Evolutionary conservation across 2,797 vertebrate genomes (phyloP).

Genomic region (Nannoperca australis): DNA sequence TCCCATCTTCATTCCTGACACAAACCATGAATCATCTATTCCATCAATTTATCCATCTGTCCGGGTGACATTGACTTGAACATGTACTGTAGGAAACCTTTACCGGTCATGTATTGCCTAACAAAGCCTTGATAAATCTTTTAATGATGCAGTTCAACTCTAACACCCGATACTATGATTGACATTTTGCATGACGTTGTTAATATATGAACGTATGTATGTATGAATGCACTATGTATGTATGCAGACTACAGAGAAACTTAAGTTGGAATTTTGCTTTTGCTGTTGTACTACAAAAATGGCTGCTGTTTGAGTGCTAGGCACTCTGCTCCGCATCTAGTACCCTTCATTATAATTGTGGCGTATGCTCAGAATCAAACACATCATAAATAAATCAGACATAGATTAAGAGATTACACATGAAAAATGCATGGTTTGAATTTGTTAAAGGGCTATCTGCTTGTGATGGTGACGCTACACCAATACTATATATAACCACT

Average conservation of each 20-base stretch:
- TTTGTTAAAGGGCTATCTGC: not conserved
- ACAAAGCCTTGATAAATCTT: not conserved
- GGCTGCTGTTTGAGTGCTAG: not conserved
- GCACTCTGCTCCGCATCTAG: not conserved
- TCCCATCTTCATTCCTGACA: slow-evolving; percentile 54
- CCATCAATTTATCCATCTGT: slow-evolving; percentile 24
- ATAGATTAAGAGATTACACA: not conserved
- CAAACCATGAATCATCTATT: slow-evolving; percentile 43
- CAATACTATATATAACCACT: not conserved
- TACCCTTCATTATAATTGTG: not conserved
- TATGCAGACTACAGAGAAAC: not conserved
- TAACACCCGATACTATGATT: not conserved
- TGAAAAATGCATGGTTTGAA: not conserved
- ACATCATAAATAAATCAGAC: not conserved
- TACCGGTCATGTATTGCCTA: not conserved
- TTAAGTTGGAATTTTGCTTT: not conserved
- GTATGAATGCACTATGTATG: not conserved
- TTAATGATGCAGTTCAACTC: not conserved
- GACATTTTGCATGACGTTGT: not conserved
- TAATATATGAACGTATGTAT: not conserved
- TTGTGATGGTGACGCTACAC: no score
- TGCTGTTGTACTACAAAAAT: not conserved
- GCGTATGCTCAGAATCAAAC: slow-evolving; percentile 6
- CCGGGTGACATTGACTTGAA: slow-evolving; percentile 13
- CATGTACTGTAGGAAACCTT: slow-evolving; percentile 6